Conservation (phyloP, 2,797 vertebrate genomes). For the Anniella stebbinsi region DNA sequence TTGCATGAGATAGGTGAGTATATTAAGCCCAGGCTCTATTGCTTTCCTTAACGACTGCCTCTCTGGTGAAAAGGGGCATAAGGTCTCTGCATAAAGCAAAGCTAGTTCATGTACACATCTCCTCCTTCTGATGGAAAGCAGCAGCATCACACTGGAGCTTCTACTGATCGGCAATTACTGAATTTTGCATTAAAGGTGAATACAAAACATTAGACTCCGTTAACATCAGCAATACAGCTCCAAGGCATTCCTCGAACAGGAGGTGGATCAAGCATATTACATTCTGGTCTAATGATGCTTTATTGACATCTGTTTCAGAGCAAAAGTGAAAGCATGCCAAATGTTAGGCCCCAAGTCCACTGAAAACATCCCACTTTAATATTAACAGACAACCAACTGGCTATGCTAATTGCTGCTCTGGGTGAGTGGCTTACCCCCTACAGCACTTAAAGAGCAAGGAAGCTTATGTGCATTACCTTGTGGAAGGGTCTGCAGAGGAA, state of each 20-base stretch:
- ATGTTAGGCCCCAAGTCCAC: conserved; percentile 16
- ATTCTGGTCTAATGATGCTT: conserved; percentile 6
- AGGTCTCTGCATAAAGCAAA: background rate
- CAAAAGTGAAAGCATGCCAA: background rate
- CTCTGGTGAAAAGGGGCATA: background rate
- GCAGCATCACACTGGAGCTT: background rate
- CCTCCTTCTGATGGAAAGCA: background rate
- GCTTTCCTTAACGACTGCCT: background rate
- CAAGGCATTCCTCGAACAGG: background rate
- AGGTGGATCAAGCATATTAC: background rate
- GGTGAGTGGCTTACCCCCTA: background rate
- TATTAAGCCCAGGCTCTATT: background rate
- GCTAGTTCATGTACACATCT: background rate
- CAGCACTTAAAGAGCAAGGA: conserved; percentile 12
- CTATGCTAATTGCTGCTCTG: conserved; percentile 14
- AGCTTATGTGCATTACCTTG: conserved; percentile 85
- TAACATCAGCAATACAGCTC: background rate
- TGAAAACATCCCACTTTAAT: conserved; percentile 19
- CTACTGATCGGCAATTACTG: background rate
- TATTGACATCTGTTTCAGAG: conserved; percentile 2
- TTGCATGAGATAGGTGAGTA: background rate
- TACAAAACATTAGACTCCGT: background rate
- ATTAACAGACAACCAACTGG: background rate
- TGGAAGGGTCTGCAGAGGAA: conserved; percentile 93
- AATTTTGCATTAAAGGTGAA: background rate